These are phyloP conservation scores for Calosoma granatense DNA, from an alignment of 1,140 invertebrate genomes.

Conservation along the genomic window DNA sequence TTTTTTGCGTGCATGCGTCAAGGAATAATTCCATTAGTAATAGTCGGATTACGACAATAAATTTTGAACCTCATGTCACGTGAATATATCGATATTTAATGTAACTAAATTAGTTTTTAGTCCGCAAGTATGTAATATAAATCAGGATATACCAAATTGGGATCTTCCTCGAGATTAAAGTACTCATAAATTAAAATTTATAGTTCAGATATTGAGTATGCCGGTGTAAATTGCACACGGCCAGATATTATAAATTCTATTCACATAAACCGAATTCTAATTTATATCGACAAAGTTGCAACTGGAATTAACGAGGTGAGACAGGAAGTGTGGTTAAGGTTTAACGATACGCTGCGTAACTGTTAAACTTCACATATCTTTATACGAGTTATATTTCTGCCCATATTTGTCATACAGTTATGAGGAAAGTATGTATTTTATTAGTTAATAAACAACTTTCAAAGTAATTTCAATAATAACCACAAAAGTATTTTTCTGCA, in stretches of 20 bases:
- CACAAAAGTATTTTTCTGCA: not conserved
- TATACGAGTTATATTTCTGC: too few relatives aligned
- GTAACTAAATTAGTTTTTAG: conserved; percentile 7
- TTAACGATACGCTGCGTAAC: too few relatives aligned
- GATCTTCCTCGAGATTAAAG: conserved; percentile 3
- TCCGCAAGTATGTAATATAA: not conserved
- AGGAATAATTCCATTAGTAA: conserved; percentile 6
- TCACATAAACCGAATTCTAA: conserved; percentile 6
- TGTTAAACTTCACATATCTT: too few relatives aligned
- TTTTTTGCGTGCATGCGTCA: not conserved
- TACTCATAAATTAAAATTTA: conserved; percentile 6
- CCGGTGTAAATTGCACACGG: not conserved
- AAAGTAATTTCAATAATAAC: too few relatives aligned
- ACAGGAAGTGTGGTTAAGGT: too few relatives aligned
- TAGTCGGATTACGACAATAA: not conserved
- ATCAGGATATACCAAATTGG: conserved; percentile 5
- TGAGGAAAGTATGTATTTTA: too few relatives aligned
- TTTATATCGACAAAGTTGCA: not conserved
- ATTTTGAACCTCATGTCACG: not conserved
- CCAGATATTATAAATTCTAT: not conserved
- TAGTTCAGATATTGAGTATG: conserved; percentile 1
- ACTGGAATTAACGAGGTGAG: too few relatives aligned
- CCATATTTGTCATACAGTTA: too few relatives aligned
- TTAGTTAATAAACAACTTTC: too few relatives aligned
- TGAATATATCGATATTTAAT: conserved; percentile 8